A percentile compares a stretch with the other conserved stretches of the same genome.
Conservation (phyloP, 2,888 invertebrate species). For the Macaria notata region DNA sequence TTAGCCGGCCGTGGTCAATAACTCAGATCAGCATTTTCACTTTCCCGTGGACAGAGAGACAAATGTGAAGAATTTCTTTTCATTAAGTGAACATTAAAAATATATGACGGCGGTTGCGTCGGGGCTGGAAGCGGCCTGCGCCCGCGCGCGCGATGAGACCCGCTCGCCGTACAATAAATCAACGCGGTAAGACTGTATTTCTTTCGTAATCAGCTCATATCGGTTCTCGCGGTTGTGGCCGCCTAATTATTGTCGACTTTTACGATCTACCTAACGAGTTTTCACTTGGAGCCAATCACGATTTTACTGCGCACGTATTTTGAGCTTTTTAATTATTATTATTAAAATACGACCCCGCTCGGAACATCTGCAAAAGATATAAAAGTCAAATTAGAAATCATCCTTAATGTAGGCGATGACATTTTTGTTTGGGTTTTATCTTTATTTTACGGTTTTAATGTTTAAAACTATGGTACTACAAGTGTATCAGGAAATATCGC, state of each 20-base stretch:
- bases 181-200: conserved; percentile 77
- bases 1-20: conserved; percentile 38
- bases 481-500: too few species aligned
- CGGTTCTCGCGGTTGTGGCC: conserved; percentile 73
- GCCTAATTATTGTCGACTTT: conserved; percentile 81
- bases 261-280: conserved; percentile 79
- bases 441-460: too few species aligned
- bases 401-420: conserved; percentile 23
- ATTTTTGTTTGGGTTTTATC: conserved; percentile 17
- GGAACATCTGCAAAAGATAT: conserved; percentile 35
- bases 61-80: conserved; percentile 66
- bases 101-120: conserved; percentile 48
- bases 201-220: conserved; percentile 81
- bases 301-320: conserved; percentile 73
- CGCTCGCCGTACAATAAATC: conserved; percentile 69
- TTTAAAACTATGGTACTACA: too few species aligned
- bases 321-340: conserved; percentile 67
- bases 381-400: conserved; percentile 28
- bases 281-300: conserved; percentile 80
- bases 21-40: conserved; percentile 48
- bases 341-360: conserved; percentile 37
- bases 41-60: conserved; percentile 56
- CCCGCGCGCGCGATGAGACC: conserved; percentile 57
- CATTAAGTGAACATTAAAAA: conserved; percentile 62
- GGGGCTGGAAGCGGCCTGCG: conserved; percentile 24